phyloP scores from a whole-genome alignment of 2,113 vertebrate genomes.

The Mungos mungo region DNA sequence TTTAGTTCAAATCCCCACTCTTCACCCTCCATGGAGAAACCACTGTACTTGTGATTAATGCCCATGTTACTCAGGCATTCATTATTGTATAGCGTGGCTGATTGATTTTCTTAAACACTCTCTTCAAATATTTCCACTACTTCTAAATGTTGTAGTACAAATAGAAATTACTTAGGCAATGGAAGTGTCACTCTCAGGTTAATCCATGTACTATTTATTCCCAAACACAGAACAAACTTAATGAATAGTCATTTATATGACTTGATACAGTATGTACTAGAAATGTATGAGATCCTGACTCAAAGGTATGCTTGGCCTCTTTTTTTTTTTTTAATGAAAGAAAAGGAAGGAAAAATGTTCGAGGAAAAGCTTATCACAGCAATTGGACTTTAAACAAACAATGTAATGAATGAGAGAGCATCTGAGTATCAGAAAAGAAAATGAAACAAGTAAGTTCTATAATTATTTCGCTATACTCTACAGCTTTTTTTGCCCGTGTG shows the following conservation, averaged over 20 bases:
- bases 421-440: not conserved
- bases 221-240: not conserved
- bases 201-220: not conserved
- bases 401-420: not conserved
- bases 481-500: not conserved
- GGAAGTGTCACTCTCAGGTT: conserved; percentile 3
- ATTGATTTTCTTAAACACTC: conserved; percentile 56
- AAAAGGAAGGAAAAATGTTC: not conserved
- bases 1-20: conserved; percentile 65
- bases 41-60: conserved; percentile 65
- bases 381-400: not conserved
- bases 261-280: not conserved
- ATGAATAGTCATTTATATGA: not conserved
- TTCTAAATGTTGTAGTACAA: conserved; percentile 40
- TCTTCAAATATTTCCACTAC: conserved; percentile 57
- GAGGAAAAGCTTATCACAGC: not conserved
- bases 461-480: not conserved
- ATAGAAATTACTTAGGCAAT: conserved; percentile 22
- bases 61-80: conserved; percentile 17
- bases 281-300: not conserved
- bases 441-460: not conserved
- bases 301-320: not conserved
- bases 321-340: not conserved
- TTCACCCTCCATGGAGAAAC: not conserved
- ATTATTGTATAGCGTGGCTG: conserved; percentile 71